Base-by-base conservation (phyloP, 2,888 invertebrate species). In the Torymus auratus region DNA sequence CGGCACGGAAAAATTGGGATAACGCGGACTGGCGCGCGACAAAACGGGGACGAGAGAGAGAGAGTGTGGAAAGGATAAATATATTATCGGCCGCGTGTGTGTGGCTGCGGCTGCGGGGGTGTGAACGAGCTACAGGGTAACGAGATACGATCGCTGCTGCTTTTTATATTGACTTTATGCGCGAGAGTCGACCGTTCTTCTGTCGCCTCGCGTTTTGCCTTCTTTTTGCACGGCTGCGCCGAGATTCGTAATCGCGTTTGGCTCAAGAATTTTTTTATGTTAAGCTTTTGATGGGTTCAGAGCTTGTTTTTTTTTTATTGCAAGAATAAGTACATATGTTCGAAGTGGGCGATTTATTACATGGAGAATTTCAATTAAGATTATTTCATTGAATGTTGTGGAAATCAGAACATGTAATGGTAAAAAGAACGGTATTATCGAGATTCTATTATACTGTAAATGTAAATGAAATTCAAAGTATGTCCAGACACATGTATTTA, bases 81-180 rank as follows among this genome's bases (percentile, higher is more conserved):
- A 81, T 77, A 81, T 81, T 81, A 81, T 77, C 77, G 76, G 73
- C 17, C 58, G 61, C 50, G 28, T 28, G 28, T 28, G 28, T 28
- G 15, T 28, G 15, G 73, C 50, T n/a, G n/a, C 28, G 41, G 70
- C 65, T 17, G 15, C 15, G 60, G 20, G 69, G 56, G 41, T 58
- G 65, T 65, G 75, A 75, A 75, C 68, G 68, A 68, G 67, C 60
- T 60, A 53, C 68, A 68, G 61, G 60, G 75, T 75, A 61, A 75
- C 75, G 68, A 75, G 75, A 60, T 61, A 61, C 67, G 75, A 75
- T 75, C 68, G 68, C 50, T 28, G 67, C 81, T 81, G 83, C 83
- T 81, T 84, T 84, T 82, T 83, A 28, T 28, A 84, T 82, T 81
- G 82, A 84, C 67, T 81, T 52, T 70, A 75, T 64, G 62, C 28